A percentile compares a stretch with the other conserved stretches of the same genome.
Conservation (phyloP, 2,888 invertebrate genomes). For the Alentia gelatinosa region DNA sequence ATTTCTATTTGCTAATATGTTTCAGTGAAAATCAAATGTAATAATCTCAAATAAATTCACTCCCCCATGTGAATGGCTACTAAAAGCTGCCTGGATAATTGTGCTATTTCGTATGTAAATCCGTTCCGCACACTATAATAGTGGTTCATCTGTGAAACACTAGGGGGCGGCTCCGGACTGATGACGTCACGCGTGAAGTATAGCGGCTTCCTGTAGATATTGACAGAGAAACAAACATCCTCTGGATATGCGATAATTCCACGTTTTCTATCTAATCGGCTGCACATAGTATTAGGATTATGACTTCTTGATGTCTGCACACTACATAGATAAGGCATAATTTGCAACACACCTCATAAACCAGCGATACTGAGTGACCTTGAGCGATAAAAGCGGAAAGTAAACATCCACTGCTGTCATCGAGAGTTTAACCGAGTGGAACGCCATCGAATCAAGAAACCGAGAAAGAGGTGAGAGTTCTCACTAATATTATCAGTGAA, state of each 20-base stretch:
- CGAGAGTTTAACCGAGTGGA: too few relatives aligned
- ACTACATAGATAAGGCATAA: neutral
- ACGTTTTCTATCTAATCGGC: neutral
- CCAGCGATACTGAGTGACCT: neutral
- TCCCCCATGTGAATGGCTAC: too few relatives aligned
- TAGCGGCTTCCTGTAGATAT: neutral
- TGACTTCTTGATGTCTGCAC: neutral
- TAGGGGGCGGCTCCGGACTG: neutral
- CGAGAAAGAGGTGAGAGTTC: too few relatives aligned
- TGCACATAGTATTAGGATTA: neutral
- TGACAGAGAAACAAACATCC: neutral
- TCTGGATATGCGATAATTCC: neutral
- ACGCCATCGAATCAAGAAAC: too few relatives aligned
- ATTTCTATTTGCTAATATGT: too few relatives aligned
- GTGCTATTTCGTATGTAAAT: neutral
- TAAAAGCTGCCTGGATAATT: too few relatives aligned
- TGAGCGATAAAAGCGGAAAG: neutral
- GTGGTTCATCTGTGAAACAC: neutral
- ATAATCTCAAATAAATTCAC: too few relatives aligned
- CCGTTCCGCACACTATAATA: neutral
- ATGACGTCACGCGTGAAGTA: neutral
- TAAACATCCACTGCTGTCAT: neutral
- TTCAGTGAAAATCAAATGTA: too few relatives aligned
- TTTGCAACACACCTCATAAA: neutral
- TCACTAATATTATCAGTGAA: too few relatives aligned